Percentiles rank a stretch among this genome's conserved stretches.
Conservation (phyloP, 2,113 vertebrate genomes). For the Bos indicus region DNA sequence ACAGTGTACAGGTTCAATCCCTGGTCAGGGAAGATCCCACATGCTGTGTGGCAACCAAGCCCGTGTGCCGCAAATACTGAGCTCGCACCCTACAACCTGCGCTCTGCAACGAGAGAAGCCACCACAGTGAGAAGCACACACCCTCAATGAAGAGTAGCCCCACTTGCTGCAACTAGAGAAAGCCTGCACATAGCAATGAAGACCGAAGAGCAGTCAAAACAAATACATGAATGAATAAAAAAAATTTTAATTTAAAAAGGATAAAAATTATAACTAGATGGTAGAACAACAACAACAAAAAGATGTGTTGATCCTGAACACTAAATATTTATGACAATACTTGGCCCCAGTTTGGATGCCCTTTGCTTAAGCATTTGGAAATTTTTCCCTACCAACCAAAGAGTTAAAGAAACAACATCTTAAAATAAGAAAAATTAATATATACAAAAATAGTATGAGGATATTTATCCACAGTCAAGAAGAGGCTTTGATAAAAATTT, state of each 20-base stretch:
- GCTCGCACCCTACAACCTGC: rapidly evolving
- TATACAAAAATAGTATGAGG: not conserved
- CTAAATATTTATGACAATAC: not conserved
- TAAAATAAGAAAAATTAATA: not conserved
- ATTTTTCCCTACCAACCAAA: not conserved
- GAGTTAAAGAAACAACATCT: not conserved
- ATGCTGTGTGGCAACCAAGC: not conserved
- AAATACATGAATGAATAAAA: not conserved
- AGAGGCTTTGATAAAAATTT: not conserved
- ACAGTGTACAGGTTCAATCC: not conserved
- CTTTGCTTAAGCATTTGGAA: not conserved
- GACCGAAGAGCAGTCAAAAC: rapidly evolving
- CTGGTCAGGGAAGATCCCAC: not conserved
- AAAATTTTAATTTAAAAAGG: not conserved
- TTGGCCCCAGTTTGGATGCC: not conserved
- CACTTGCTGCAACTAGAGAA: not conserved
- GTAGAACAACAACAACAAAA: not conserved
- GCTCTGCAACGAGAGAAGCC: not conserved
- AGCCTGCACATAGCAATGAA: not conserved
- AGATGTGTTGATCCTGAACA: too few relatives aligned
- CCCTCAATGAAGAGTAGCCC: not conserved
- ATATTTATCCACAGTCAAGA: not conserved
- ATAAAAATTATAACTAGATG: not conserved
- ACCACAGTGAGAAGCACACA: not conserved
- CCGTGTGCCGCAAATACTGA: not conserved